These are phyloP conservation scores for Platanista minor DNA, from an alignment of 2,113 vertebrate genomes.

Conservation along the genomic window DNA sequence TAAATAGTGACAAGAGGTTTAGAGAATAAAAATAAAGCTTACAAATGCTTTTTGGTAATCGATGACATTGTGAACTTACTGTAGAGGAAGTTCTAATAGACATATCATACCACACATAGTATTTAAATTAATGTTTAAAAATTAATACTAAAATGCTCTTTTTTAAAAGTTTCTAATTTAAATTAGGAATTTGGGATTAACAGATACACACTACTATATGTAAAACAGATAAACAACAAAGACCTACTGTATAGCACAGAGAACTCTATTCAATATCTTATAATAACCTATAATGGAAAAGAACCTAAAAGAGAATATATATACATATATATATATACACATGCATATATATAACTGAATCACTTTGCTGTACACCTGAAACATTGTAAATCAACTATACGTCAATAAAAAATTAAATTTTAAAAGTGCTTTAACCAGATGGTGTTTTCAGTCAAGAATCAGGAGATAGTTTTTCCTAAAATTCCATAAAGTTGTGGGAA, in stretches of 20 bases:
- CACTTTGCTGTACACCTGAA: neutral
- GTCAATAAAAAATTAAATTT: neutral
- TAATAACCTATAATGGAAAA: neutral
- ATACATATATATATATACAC: neutral
- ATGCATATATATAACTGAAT: neutral
- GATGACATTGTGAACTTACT: neutral
- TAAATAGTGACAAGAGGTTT: neutral
- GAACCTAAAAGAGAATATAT: neutral
- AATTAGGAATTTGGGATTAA: neutral
- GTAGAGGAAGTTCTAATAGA: neutral
- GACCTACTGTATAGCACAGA: neutral
- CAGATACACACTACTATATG: neutral
- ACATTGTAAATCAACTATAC: neutral
- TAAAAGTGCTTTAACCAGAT: neutral
- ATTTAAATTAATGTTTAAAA: neutral
- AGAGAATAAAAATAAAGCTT: neutral
- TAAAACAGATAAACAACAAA: neutral
- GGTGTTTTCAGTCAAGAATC: neutral
- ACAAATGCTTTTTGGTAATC: neutral
- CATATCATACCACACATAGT: neutral
- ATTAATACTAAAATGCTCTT: neutral
- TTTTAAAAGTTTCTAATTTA: neutral
- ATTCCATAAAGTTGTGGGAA: neutral
- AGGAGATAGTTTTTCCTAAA: neutral
- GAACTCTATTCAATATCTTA: neutral